Base-by-base conservation (phyloP, 1,140 invertebrate genomes). In the Dinoponera quadriceps region DNA sequence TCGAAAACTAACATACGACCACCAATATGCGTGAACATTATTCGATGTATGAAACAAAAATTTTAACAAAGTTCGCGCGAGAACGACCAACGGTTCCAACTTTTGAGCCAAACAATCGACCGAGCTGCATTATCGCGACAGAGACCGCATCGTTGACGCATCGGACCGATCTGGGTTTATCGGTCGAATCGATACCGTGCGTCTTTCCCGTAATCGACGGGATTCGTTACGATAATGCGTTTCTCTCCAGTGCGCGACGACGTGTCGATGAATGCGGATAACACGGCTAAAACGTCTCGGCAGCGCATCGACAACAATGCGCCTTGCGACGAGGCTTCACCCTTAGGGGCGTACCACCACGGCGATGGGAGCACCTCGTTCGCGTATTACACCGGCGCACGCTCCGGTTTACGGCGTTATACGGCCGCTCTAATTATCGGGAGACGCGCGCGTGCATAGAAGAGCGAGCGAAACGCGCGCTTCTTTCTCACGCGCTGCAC, bases 231-330 rank as follows among this genome's bases (percentile, higher is more conserved):
- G 75, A 69, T 69, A 80, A 80, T 48, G 51, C 75, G 49, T 29
- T 80, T 78, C 63, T 49, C 63, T 49, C 11, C n/a, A 63, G 33
- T 33, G 33, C 33, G 20, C 20, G 57, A 55, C 63, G 63, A 78
- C 63, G 75, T 80, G 75, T 80, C 75, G 75, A 71, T 69, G 75
- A 80, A 80, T 80, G 65, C 75, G 55, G 51, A 80, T 80, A 80
- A 80, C 60, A 22, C 63, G 49, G 54, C 49, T 77, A 55, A 44
- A 77, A 77, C 49, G 74, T 48, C 44, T 66, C 48, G 27, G 63
- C 18, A 13, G 33, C 22, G 62, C 74, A 78, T 44, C 29, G 60
- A 55, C 74, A 48, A 62, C 69, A 74, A 81, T 25, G 57, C 22
- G 18, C 27, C 49, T 27, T 11, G 51, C 65, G 33, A 69, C 57